Base-by-base conservation (phyloP, 1,140 invertebrate genomes). In the Nephila pilipes region DNA sequence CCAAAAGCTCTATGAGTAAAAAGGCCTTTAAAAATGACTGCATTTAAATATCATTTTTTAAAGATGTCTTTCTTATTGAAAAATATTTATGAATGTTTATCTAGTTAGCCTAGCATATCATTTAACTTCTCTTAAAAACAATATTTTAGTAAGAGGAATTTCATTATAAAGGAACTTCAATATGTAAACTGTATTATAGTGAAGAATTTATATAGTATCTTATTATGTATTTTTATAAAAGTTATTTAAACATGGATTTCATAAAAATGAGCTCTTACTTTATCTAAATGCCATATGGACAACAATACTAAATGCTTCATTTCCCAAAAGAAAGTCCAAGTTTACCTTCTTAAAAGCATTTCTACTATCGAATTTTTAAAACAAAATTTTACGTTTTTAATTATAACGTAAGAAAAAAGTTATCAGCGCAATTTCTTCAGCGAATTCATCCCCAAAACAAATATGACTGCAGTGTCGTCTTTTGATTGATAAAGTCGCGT, bases 401-500 rank as follows among this genome's bases (percentile, higher is more conserved):
- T 75, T 75, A 75, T 75, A 75, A 36, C 18, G 14, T 14, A 32
- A 32, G 20, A 58, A 75, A 75, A 75, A 32, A 75, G 29, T 60
- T 60, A 36, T 75, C 25, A 75, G 16, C 29, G 14, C 5, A 5
- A 12, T n/a, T 83, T 83, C 54, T 83, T 54, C 81, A 54, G 69
- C 12, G 54, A 57, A 83, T 83, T 83, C 54, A 83, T 57, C 20
- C 25, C 46, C 54, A 57, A 54, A 57, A 83, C 46, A 83, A 57
- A 83, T 83, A 54, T 54, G 81, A 29, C 25, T 83, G 46, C 29
- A 22, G 69, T 79, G 69, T 38, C 69, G 58, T 75, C 69, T 81
- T 81, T 87, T 87, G 85, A 87, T 87, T 87, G 85, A 90, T 90
- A 80, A 90, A 90, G 65, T 90, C 32, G 63, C 87, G 46, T 88